Percentiles rank a stretch among this genome's conserved stretches.
Conservation (phyloP, 2,113 vertebrate genomes). For the Microtus richardsoni region DNA sequence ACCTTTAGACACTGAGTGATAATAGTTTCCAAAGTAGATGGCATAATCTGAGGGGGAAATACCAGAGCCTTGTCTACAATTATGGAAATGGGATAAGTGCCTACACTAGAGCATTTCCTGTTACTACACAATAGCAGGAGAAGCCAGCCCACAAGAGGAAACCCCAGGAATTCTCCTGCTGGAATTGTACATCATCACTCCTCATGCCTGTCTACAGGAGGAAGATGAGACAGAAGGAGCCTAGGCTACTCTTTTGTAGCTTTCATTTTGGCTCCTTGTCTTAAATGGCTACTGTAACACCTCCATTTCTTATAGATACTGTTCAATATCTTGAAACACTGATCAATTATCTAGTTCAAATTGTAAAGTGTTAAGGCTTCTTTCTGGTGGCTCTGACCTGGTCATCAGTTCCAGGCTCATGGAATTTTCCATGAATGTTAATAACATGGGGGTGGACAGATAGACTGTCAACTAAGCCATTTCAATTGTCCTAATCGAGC, state of each 20-base stretch:
- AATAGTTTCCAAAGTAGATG: neutral
- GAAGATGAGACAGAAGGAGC: neutral
- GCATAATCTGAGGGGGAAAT: neutral
- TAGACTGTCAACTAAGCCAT: neutral
- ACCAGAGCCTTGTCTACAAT: neutral
- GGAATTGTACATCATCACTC: too few relatives aligned
- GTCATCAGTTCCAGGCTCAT: neutral
- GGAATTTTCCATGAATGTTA: neutral
- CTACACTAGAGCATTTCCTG: neutral
- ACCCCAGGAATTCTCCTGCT: neutral
- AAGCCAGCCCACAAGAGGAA: neutral
- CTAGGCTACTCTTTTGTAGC: neutral
- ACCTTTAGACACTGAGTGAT: neutral
- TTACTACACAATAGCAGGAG: neutral
- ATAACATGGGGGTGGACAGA: neutral
- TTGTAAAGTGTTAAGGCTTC: neutral
- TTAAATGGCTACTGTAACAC: neutral
- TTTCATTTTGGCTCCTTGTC: neutral
- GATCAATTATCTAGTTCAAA: neutral
- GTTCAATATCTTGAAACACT: neutral
- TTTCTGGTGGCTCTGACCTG: neutral
- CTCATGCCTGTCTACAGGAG: neutral
- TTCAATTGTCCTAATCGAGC: neutral
- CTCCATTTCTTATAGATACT: neutral
- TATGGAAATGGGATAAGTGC: neutral